Conservation (phyloP, 2,113 vertebrate genomes). For the Lophotis ruficrista region DNA sequence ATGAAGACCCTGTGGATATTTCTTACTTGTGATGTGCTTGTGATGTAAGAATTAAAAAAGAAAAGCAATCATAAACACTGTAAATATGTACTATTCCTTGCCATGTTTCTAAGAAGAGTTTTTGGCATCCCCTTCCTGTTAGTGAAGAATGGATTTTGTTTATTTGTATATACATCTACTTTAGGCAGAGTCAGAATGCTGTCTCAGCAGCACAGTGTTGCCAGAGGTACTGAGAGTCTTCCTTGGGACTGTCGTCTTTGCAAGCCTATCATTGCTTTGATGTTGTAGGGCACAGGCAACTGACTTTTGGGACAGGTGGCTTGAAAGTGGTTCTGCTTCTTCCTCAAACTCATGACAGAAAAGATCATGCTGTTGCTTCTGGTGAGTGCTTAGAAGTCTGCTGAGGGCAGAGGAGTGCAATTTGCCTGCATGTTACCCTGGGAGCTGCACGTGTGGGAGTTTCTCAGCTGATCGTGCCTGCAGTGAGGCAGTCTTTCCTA, state of each 20-base stretch:
- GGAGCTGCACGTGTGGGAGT: not conserved
- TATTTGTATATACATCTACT: not conserved
- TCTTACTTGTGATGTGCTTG: not conserved
- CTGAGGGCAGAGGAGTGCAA: not conserved
- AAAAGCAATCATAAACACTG: not conserved
- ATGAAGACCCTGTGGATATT: not conserved
- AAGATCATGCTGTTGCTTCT: not conserved
- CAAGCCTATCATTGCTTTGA: not conserved
- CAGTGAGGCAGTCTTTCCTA: not conserved
- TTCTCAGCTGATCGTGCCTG: not conserved
- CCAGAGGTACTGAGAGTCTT: not conserved
- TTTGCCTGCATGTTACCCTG: not conserved
- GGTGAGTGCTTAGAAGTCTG: not conserved
- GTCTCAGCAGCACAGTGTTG: not conserved
- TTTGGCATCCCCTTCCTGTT: not conserved
- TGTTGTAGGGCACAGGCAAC: not conserved
- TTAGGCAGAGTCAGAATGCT: not conserved
- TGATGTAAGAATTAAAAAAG: not conserved
- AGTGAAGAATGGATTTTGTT: not conserved
- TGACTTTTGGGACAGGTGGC: not conserved
- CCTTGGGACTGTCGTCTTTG: not conserved
- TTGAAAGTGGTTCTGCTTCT: not conserved
- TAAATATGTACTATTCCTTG: not conserved
- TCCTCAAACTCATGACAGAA: not conserved
- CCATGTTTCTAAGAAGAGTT: not conserved